phyloP scores from a whole-genome alignment of 2,113 vertebrate genomes.

The Rhinoderma darwinii region DNA sequence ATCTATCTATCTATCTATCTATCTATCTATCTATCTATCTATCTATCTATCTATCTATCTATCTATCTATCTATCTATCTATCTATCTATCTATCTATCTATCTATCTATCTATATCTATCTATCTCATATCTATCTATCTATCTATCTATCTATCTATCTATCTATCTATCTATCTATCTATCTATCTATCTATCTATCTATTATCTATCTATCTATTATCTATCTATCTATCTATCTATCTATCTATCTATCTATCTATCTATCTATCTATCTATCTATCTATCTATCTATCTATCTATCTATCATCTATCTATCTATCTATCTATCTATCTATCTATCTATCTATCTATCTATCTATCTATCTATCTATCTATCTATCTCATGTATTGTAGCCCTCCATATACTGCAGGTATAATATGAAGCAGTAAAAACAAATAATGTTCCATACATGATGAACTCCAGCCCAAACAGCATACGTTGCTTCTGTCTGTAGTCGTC shows the following conservation, averaged over 20 bases:
- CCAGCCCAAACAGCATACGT: neutral
- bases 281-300: neutral
- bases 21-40: neutral
- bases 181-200: too few relatives aligned
- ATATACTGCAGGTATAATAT: neutral
- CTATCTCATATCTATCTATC: neutral
- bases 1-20: too few relatives aligned
- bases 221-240: too few relatives aligned
- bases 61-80: conserved; percentile 9
- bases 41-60: neutral
- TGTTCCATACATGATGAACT: neutral
- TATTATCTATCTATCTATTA: too few relatives aligned
- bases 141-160: neutral
- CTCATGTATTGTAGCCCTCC: neutral
- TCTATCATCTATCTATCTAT: neutral
- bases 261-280: neutral
- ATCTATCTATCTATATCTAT: conserved; percentile 1
- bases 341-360: neutral
- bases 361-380: neutral
- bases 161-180: neutral
- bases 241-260: too few relatives aligned
- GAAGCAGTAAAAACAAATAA: neutral
- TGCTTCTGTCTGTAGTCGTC: neutral
- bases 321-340: neutral
- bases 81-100: neutral